These are phyloP conservation scores for Luperina nickerlii DNA, from an alignment of 2,888 invertebrate genomes.

Conservation along the genomic window DNA sequence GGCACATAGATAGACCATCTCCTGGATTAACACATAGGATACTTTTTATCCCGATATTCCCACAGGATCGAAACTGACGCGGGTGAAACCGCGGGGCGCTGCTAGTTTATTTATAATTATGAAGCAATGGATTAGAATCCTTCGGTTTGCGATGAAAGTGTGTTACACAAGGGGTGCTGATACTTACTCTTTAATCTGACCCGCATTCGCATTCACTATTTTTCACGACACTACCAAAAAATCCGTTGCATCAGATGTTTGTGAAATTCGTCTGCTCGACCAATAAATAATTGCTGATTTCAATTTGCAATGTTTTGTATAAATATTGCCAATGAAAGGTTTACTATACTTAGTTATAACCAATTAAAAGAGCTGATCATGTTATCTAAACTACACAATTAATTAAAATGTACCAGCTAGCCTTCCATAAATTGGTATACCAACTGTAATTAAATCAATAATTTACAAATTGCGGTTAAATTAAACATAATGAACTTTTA, in stretches of 20 bases:
- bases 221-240: not conserved
- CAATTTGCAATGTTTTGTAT: not conserved
- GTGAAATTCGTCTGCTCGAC: not conserved
- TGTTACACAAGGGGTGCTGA: not conserved
- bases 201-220: too few relatives aligned
- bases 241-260: not conserved
- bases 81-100: too few relatives aligned
- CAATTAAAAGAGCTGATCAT: not conserved
- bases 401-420: conserved; percentile 18
- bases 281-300: not conserved
- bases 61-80: too few relatives aligned
- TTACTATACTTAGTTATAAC: not conserved
- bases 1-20: too few relatives aligned
- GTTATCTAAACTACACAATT: conserved; percentile 16
- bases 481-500: conserved; percentile 13
- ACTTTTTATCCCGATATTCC: too few relatives aligned
- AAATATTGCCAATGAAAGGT: not conserved
- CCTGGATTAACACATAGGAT: too few relatives aligned
- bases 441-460: not conserved
- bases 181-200: not conserved
- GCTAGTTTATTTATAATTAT: too few relatives aligned
- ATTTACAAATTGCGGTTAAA: not conserved
- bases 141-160: not conserved
- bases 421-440: not conserved
- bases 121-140: not conserved